These are phyloP conservation scores for Psittacula derbiana DNA, from an alignment of 2,797 vertebrate genomes.

Conservation along the genomic window DNA sequence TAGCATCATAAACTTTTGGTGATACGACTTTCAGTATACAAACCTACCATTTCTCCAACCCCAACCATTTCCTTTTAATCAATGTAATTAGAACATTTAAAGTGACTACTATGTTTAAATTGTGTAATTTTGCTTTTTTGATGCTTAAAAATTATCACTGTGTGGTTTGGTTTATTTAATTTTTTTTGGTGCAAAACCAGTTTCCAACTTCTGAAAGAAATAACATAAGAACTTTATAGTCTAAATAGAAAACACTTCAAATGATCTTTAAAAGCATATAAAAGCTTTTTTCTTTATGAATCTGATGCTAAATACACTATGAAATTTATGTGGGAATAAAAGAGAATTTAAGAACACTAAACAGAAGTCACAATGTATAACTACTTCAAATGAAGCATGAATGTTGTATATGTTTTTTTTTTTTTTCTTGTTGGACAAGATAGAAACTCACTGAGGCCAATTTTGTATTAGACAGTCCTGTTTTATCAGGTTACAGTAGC, in stretches of 20 bases:
- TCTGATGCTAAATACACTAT: neutral
- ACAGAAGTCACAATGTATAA: neutral
- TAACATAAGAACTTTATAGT: neutral
- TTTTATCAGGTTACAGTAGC: neutral
- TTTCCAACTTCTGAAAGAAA: neutral
- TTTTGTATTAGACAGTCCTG: neutral
- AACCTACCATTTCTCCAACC: neutral
- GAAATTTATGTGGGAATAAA: constrained; percentile 23
- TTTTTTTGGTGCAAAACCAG: neutral
- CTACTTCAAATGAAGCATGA: neutral
- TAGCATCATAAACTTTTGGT: neutral
- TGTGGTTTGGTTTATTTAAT: neutral
- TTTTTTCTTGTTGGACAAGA: neutral
- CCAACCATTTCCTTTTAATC: neutral
- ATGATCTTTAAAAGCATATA: neutral
- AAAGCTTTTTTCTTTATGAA: neutral
- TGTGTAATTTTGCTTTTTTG: neutral
- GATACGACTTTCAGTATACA: neutral
- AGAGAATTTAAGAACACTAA: neutral
- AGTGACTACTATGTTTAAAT: neutral
- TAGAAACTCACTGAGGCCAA: neutral
- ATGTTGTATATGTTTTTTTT: neutral
- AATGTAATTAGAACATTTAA: neutral
- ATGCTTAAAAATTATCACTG: neutral
- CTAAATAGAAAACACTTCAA: neutral